Conservation (phyloP, 2,797 vertebrate species). For the Potorous gilbertii region DNA sequence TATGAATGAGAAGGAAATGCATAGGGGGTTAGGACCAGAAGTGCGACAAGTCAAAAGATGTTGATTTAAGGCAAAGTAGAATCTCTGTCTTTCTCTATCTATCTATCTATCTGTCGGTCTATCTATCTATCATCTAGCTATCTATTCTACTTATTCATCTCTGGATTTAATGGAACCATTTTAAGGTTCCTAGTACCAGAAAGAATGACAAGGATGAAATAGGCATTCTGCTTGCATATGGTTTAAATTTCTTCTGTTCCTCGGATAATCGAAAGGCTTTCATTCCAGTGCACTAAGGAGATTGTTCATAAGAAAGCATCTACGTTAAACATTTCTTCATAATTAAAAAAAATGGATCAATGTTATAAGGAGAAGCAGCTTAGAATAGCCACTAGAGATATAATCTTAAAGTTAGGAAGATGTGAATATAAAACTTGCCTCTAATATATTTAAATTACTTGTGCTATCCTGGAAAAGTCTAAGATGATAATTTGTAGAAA, state of each 20-base stretch:
- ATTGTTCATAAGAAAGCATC: background rate
- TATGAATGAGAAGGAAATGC: background rate
- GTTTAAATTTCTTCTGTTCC: background rate
- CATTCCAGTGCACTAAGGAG: background rate
- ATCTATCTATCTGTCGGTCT: too few species aligned
- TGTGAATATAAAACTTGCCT: rapidly evolving
- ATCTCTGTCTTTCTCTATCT: background rate
- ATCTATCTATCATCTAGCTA: too few species aligned
- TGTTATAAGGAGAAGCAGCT: background rate
- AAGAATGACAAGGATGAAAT: background rate
- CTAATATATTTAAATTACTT: background rate
- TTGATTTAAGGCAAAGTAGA: background rate
- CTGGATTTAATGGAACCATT: background rate
- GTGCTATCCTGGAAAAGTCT: background rate
- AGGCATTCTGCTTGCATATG: background rate
- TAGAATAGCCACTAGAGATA: background rate
- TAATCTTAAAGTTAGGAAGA: background rate
- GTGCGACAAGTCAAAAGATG: background rate
- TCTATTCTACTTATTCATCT: background rate
- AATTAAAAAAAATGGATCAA: background rate
- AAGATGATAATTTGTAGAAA: background rate
- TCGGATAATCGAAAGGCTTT: background rate
- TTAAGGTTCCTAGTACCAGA: background rate
- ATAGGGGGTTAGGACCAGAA: background rate
- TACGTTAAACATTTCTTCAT: background rate